These are phyloP conservation scores for Drosophila novamexicana DNA, from an alignment of 1,140 invertebrate genomes.

Conservation along the genomic window DNA sequence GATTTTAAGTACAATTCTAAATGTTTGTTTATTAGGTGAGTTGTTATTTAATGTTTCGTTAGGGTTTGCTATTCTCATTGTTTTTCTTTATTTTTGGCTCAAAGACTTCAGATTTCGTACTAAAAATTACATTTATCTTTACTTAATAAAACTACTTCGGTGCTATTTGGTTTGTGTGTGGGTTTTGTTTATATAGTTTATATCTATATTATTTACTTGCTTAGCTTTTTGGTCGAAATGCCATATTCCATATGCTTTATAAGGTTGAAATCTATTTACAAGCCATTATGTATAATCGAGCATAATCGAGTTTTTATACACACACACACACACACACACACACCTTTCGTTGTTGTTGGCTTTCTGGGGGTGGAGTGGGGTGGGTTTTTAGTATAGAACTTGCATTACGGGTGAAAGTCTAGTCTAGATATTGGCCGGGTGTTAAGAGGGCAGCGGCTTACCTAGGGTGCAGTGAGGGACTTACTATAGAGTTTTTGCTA, in stretches of 20 bases:
- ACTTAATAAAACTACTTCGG: constrained; percentile 36
- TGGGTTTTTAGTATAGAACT: constrained; percentile 16
- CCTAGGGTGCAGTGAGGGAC: constrained; percentile 2
- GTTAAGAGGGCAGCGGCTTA: constrained; percentile 6
- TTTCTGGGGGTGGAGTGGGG: constrained; percentile 2
- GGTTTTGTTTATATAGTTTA: constrained; percentile 1
- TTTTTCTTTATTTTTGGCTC: constrained; percentile 38
- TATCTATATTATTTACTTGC: constrained; percentile 26
- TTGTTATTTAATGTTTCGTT: constrained; percentile 53
- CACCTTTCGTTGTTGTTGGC: constrained; percentile 59
- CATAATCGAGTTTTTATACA: too few species aligned
- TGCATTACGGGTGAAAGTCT: constrained; percentile 26
- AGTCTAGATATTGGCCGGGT: constrained; percentile 10
- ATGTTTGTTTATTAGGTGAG: constrained; percentile 31
- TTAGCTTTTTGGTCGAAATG: constrained; percentile 36
- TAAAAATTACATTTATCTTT: constrained; percentile 51
- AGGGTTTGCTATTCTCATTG: constrained; percentile 53
- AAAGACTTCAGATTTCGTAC: constrained; percentile 45
- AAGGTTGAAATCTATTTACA: constrained; percentile 71
- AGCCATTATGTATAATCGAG: constrained; percentile 53
- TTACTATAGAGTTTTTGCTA: neutral
- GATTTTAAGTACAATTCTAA: constrained; percentile 45
- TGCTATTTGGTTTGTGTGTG: constrained; percentile 24
- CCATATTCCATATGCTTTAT: constrained; percentile 61
- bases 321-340: constrained; percentile 10